Conservation (phyloP, 2,888 invertebrate species). For the Dasysyrphus tricinctus region DNA sequence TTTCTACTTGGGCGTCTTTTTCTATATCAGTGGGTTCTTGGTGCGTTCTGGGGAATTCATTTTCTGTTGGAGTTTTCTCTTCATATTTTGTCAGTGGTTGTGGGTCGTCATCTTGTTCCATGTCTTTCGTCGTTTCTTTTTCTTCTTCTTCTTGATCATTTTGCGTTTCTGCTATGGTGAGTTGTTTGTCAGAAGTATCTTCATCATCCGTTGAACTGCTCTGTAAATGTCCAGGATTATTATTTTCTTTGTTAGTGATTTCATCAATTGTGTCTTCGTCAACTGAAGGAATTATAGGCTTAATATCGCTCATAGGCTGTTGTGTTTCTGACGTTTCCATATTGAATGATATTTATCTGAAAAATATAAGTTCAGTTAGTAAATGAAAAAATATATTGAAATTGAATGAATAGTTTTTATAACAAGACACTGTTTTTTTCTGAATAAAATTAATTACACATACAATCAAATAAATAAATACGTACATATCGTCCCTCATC, state of each 20-base stretch:
- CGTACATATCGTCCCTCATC: too few species aligned
- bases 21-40: background rate
- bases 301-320: background rate
- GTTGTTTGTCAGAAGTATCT: conserved; percentile 26
- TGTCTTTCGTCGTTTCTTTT: conserved; percentile 28
- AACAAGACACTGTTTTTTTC: too few species aligned
- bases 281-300: background rate
- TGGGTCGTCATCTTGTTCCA: conserved; percentile 26
- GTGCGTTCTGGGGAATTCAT: background rate
- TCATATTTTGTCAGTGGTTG: background rate
- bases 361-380: background rate
- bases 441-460: too few species aligned
- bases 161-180: background rate
- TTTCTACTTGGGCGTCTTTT: background rate
- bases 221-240: background rate
- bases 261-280: background rate
- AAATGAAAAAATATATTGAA: too few species aligned
- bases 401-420: too few species aligned
- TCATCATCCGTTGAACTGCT: conserved; percentile 28
- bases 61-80: background rate
- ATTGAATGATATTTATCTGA: background rate
- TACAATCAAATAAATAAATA: too few species aligned
- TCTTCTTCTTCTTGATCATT: conserved; percentile 40
- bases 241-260: background rate
- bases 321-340: conserved; percentile 23